phyloP scores from a whole-genome alignment of 2,888 invertebrate genomes.

The Siphlonurus alternatus region DNA sequence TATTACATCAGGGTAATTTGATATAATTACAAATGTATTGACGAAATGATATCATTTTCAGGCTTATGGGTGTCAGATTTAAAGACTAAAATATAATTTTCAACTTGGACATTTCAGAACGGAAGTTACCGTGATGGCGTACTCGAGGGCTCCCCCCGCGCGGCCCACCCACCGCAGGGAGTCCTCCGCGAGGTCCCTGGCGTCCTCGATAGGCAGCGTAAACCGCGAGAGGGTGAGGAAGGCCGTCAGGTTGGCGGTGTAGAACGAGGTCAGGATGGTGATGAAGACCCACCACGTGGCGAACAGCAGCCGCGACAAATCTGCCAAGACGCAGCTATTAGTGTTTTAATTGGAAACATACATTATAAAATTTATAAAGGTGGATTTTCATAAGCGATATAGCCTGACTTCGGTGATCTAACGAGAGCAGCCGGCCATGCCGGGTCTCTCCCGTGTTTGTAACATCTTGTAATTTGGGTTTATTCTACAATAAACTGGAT shows the following conservation, averaged over 20 bases:
- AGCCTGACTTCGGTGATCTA: too few species aligned
- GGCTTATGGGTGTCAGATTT: conserved; percentile 26
- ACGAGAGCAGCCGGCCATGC: too few species aligned
- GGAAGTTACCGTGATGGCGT: conserved; percentile 36
- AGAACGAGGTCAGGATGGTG: conserved; percentile 71
- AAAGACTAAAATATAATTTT: too few species aligned
- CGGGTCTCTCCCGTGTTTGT: too few species aligned
- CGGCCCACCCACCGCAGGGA: conserved; percentile 53
- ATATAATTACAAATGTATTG: too few species aligned
- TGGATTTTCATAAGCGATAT: too few species aligned
- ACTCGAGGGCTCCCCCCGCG: conserved; percentile 51
- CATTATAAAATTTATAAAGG: background rate
- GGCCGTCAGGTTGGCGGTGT: conserved; percentile 80
- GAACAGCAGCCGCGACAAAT: conserved; percentile 65
- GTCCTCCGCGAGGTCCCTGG: conserved; percentile 45
- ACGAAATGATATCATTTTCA: conserved; percentile 20
- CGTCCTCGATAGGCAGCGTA: conserved; percentile 55
- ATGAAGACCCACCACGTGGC: conserved; percentile 89
- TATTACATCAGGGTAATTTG: too few species aligned
- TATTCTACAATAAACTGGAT: too few species aligned
- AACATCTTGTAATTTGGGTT: too few species aligned
- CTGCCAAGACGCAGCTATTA: conserved; percentile 30
- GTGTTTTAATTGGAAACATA: background rate
- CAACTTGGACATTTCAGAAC: too few species aligned
- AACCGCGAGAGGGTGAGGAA: conserved; percentile 73